Evolutionary conservation across 2,113 vertebrate genomes (phyloP), one percentile per base, ranked within the genome.

Genomic region (Apeltes quadracus): DNA sequence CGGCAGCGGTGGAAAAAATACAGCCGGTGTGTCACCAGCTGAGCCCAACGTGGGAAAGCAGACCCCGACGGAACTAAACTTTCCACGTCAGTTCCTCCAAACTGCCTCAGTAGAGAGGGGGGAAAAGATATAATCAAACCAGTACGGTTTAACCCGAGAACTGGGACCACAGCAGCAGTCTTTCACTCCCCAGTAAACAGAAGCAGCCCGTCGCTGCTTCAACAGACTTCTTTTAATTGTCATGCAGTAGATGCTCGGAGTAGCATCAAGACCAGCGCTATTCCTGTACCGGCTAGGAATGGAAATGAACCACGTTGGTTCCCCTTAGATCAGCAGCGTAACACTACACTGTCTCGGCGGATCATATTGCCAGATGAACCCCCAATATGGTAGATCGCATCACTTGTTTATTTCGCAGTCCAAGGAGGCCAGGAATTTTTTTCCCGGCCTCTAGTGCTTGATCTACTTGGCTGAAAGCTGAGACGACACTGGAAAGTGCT

Each of bases 211-310:
- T 53, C 2, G 1, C 27, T 10, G 7, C 43, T 20, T 0, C 6
- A 39, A 69, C 11, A 23, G 13, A 43, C 18, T 1, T 12, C 67
- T 14, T 80, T 50, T n/a, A 79, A 83, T 80, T 72, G n/a, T 86
- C 75, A 23, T 64, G 78, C 62, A 87, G 57, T 34, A 73, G 63
- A 69, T 77, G 57, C 22, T 71, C 27, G 16, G 0, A 9, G 48
- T 76, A 82, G 38, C 76, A 81, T 53, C 7, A 73, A 76, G 62
- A 75, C 61, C 48, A 68, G 61, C 36, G 71, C 84, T 93, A 93
- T 92, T 92, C 82, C 84, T 87, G 89, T 90, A 83, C 62, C 53
- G 72, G 74, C 85, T 84, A 55, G 13, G 12, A 68, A 90, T 79
- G 67, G 84, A 53, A 76, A 72, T 27, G 57, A 10, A 56, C 70